Percentiles rank a stretch among this genome's conserved stretches.
phyloP scores from a whole-genome alignment of 2,888 invertebrate genomes.

The Hypena proboscidalis region DNA sequence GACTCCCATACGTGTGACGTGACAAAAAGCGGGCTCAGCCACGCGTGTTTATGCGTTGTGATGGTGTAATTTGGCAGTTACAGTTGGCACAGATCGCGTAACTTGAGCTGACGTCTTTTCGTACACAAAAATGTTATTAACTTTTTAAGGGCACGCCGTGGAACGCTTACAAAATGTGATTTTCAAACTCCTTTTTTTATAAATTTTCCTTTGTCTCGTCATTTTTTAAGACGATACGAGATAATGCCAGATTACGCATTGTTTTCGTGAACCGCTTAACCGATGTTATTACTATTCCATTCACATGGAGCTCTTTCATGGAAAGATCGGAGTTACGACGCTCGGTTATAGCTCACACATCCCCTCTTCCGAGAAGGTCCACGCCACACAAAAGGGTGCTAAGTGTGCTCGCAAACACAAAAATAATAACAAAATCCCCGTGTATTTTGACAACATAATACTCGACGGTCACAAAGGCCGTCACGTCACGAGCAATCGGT shows the following conservation, averaged over 20 bases:
- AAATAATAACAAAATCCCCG: conserved; percentile 84
- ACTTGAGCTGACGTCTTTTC: conserved; percentile 65
- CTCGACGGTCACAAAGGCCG: conserved; percentile 80
- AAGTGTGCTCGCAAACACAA: conserved; percentile 84
- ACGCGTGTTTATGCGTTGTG: conserved; percentile 76
- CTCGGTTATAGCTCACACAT: conserved; percentile 69
- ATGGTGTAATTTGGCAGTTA: conserved; percentile 79
- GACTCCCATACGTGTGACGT: conserved; percentile 68
- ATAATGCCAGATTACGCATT: conserved; percentile 56
- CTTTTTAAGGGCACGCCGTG: conserved; percentile 63
- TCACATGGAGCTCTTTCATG: conserved; percentile 70
- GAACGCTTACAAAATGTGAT: conserved; percentile 50
- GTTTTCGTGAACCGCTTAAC: conserved; percentile 58
- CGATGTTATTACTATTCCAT: conserved; percentile 73
- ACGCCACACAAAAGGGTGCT: conserved; percentile 76
- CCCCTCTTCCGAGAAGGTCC: conserved; percentile 75
- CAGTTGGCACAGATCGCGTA: conserved; percentile 60
- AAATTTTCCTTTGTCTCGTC: conserved; percentile 45
- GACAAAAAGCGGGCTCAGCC: conserved; percentile 77
- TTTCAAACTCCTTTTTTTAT: conserved; percentile 49
- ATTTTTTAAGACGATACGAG: conserved; percentile 38
- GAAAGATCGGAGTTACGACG: conserved; percentile 71
- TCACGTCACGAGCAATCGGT: conserved; percentile 83
- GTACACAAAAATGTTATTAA: conserved; percentile 77
- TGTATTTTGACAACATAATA: conserved; percentile 86